Percentiles rank a stretch among this genome's conserved stretches.
These are phyloP conservation scores for Vicugna pacos DNA, from an alignment of 2,113 vertebrate species.

Conservation along the genomic window DNA sequence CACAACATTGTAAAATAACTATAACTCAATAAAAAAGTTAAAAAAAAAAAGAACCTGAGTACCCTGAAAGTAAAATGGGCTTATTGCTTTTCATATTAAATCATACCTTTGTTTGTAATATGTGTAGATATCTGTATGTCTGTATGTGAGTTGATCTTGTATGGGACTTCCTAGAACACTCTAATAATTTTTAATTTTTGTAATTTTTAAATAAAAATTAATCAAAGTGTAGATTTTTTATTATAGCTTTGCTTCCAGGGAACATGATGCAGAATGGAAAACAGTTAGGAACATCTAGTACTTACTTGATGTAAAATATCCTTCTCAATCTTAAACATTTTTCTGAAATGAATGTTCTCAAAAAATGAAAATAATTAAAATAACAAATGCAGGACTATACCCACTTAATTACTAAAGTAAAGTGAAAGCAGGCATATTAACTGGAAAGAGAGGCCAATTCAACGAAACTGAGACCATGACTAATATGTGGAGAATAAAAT, in stretches of 20 bases:
- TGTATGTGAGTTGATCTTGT: neutral
- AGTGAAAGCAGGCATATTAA: neutral
- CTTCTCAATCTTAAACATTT: neutral
- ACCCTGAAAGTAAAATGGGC: neutral
- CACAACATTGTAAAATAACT: too few species aligned
- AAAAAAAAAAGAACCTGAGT: neutral
- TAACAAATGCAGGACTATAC: neutral
- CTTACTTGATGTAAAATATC: neutral
- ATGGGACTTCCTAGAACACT: neutral
- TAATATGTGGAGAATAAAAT: conserved; percentile 27
- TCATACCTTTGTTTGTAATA: neutral
- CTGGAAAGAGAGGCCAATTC: neutral
- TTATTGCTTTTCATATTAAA: neutral
- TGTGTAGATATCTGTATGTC: neutral
- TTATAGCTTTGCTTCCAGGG: neutral
- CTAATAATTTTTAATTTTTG: neutral
- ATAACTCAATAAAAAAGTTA: too few species aligned
- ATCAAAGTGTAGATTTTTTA: neutral
- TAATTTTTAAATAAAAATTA: neutral
- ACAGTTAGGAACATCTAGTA: neutral
- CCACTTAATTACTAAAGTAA: conserved; percentile 14
- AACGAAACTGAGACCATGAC: neutral
- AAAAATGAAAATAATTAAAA: conserved; percentile 55
- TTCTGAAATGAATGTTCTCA: neutral
- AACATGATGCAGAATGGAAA: neutral